Conservation (phyloP, 2,797 vertebrate species). For the Phrynocephalus forsythii region DNA sequence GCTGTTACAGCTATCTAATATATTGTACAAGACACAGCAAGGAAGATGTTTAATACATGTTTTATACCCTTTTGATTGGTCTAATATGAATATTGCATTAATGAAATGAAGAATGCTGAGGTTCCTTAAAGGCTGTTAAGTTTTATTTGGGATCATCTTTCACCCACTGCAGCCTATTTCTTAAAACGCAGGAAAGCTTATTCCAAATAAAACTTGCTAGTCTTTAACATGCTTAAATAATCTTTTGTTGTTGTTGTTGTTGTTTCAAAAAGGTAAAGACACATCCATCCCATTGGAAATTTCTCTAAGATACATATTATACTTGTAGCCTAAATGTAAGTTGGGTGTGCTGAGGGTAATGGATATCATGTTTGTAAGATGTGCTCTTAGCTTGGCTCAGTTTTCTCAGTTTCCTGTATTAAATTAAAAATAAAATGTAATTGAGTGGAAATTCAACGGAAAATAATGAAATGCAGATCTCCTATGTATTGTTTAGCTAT, state of each 20-base stretch:
- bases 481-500: neutral
- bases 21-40: neutral
- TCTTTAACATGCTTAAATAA: too few species aligned
- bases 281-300: too few species aligned
- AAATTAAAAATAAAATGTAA: constrained; percentile 4
- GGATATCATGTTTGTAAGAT: neutral
- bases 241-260: too few species aligned
- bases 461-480: neutral
- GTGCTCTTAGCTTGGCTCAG: neutral
- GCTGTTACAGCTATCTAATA: neutral
- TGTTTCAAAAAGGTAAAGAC: too few species aligned
- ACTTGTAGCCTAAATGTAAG: neutral
- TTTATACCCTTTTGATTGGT: too few species aligned
- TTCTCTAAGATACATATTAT: neutral
- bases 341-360: neutral
- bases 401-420: fast-evolving
- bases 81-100: too few species aligned
- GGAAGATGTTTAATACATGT: neutral
- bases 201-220: too few species aligned
- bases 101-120: too few species aligned
- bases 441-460: neutral
- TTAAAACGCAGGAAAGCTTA: too few species aligned
- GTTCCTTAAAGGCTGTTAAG: too few species aligned
- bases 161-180: too few species aligned
- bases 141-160: too few species aligned